Percentiles rank a stretch among this genome's conserved stretches.
phyloP scores from a whole-genome alignment of 2,888 invertebrate genomes.

The Hyposoter didymator region DNA sequence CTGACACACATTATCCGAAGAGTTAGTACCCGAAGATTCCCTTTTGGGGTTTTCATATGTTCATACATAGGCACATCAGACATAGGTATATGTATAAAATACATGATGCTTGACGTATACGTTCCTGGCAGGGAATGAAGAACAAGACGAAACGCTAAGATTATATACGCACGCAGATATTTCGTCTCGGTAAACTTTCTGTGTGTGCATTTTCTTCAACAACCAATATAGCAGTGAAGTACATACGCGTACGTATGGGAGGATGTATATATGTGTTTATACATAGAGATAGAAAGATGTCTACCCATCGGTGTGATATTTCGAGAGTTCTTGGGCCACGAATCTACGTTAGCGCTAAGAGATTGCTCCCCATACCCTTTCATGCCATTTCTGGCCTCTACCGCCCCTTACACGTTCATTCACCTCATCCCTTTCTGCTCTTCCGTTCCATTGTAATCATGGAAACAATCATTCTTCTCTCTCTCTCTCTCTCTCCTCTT shows the following conservation, averaged over 20 bases:
- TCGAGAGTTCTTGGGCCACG: conserved; percentile 81
- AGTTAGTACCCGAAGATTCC: conserved; percentile 72
- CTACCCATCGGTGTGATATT: conserved; percentile 80
- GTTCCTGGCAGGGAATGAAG: conserved; percentile 46
- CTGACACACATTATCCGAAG: conserved; percentile 76
- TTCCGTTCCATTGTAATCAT: conserved; percentile 82
- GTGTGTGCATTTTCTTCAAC: conserved; percentile 2
- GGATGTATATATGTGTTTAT: too few relatives aligned
- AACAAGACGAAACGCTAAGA: conserved; percentile 39
- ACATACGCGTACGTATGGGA: background rate
- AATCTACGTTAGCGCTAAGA: conserved; percentile 83
- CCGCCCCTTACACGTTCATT: conserved; percentile 64
- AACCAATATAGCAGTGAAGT: conserved; percentile 4
- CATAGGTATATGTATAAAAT: background rate
- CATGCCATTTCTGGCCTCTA: conserved; percentile 71
- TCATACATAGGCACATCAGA: background rate
- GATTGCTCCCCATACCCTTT: conserved; percentile 80
- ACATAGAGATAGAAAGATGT: conserved; percentile 42
- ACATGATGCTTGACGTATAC: conserved; percentile 39
- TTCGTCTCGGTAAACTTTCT: background rate
- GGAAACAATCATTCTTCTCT: conserved; percentile 83
- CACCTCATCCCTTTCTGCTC: conserved; percentile 63
- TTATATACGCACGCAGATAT: conserved; percentile 13
- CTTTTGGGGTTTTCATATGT: conserved; percentile 61
- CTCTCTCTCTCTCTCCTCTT: conserved; percentile 73